Evolutionary conservation across 2,113 vertebrate genomes (phyloP).

Genomic region (Mugil cephalus): DNA sequence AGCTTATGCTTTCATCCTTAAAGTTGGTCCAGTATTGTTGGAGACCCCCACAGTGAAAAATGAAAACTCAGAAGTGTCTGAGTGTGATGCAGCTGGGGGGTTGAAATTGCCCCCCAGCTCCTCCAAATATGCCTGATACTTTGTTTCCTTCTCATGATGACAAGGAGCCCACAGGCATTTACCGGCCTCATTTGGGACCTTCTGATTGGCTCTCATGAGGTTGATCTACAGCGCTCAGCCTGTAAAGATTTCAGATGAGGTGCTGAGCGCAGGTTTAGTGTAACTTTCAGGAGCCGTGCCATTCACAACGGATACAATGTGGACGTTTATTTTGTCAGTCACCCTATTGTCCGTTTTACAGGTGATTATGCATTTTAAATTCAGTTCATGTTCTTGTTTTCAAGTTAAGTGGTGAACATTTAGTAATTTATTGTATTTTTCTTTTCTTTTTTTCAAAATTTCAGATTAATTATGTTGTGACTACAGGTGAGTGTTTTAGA

Average conservation of each 20-base stretch:
- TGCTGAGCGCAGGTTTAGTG: conserved; percentile 42
- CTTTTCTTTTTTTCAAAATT: conserved; percentile 27
- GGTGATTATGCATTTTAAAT: conserved; percentile 63
- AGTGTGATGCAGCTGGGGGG: not conserved
- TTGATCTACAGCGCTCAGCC: conserved; percentile 60
- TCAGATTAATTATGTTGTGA: conserved; percentile 70
- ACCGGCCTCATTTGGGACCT: conserved; percentile 72
- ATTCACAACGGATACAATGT: conserved; percentile 63
- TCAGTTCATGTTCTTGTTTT: not conserved
- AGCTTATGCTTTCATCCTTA: not conserved
- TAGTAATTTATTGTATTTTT: not conserved
- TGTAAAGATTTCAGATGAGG: conserved; percentile 64
- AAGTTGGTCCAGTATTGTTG: not conserved
- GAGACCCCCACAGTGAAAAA: not conserved
- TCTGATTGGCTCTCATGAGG: conserved; percentile 79
- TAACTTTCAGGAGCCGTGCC: conserved; percentile 34
- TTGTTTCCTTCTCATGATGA: conserved; percentile 73
- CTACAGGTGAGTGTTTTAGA: conserved; percentile 67
- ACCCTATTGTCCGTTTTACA: conserved; percentile 74
- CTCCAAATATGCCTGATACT: conserved; percentile 33
- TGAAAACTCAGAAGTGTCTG: conserved; percentile 5
- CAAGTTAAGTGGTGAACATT: not conserved
- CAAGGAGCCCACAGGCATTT: conserved; percentile 70
- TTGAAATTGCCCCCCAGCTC: conserved; percentile 5
- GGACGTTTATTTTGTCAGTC: conserved; percentile 57